Evolutionary conservation across 2,888 invertebrate species (phyloP).

Genomic region (Synanthedon myopaeformis): DNA sequence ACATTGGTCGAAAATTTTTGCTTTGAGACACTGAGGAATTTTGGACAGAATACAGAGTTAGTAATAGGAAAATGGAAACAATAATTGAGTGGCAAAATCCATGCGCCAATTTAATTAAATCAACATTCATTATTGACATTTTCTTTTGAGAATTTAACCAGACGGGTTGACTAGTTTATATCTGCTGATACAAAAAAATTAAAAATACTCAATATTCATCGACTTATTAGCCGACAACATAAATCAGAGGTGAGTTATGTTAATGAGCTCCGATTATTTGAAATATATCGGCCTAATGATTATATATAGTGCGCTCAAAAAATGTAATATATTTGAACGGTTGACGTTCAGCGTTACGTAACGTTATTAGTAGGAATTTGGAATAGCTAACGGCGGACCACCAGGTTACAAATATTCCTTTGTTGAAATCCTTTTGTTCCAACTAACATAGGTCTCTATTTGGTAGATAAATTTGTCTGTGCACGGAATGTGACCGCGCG

Average conservation of each 20-base stretch:
- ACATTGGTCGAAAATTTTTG: too few relatives aligned
- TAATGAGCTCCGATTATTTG: slow-evolving; percentile 25
- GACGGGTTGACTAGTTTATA: too few relatives aligned
- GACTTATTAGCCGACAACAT: slow-evolving; percentile 13
- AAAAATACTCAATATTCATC: too few relatives aligned
- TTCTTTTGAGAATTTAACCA: too few relatives aligned
- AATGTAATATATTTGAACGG: slow-evolving; percentile 10
- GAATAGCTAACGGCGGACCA: slow-evolving; percentile 6
- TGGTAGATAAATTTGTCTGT: neutral
- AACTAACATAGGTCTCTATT: neutral
- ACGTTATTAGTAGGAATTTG: slow-evolving; percentile 7
- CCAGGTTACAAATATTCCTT: slow-evolving; percentile 6
- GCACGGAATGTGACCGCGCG: too few relatives aligned
- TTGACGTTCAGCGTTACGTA: slow-evolving; percentile 5
- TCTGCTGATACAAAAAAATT: too few relatives aligned
- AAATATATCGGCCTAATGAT: slow-evolving; percentile 24
- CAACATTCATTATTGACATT: too few relatives aligned
- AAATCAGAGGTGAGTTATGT: slow-evolving; percentile 20
- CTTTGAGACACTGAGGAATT: too few relatives aligned
- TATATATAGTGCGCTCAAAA: slow-evolving; percentile 18
- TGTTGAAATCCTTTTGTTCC: slow-evolving; percentile 4
- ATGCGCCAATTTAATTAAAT: too few relatives aligned
- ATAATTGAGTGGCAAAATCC: too few relatives aligned
- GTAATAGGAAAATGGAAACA: too few relatives aligned
- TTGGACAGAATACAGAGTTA: too few relatives aligned